Evolutionary conservation across 2,888 invertebrate species (phyloP).

Genomic region (Patella pellucida): DNA sequence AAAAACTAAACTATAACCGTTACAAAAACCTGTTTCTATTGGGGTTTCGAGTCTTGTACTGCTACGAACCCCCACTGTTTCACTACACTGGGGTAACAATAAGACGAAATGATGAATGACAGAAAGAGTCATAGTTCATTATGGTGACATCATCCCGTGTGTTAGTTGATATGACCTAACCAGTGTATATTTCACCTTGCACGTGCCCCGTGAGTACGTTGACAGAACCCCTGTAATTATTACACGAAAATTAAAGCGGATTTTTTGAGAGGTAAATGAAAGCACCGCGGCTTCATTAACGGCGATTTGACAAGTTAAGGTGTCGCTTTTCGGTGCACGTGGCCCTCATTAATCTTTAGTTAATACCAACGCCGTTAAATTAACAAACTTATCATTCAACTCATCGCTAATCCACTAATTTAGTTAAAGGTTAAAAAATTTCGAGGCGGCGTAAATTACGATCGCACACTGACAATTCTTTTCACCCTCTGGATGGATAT

Average conservation of each 20-base stretch:
- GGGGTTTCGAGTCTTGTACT: too few relatives aligned
- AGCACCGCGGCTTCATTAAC: neutral
- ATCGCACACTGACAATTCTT: too few relatives aligned
- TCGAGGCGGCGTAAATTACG: too few relatives aligned
- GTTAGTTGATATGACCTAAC: neutral
- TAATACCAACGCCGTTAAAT: neutral
- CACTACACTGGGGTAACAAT: too few relatives aligned
- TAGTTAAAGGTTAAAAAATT: too few relatives aligned
- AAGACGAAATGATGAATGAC: conserved; percentile 1
- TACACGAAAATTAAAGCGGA: neutral
- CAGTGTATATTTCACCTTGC: conserved; percentile 7
- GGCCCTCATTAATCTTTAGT: conserved; percentile 7
- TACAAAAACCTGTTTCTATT: too few relatives aligned
- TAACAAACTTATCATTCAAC: neutral
- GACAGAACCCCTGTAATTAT: neutral
- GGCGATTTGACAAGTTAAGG: neutral
- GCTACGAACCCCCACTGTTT: too few relatives aligned
- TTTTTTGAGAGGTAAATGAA: neutral
- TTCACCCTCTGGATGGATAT: too few relatives aligned
- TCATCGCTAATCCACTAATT: neutral
- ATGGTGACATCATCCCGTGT: conserved; percentile 6
- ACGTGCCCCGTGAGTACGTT: neutral
- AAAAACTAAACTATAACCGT: too few relatives aligned
- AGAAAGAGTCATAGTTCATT: neutral
- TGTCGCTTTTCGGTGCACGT: conserved; percentile 1